These are phyloP conservation scores for Ochotona princeps DNA, from an alignment of 2,113 vertebrate species.

Conservation along the genomic window DNA sequence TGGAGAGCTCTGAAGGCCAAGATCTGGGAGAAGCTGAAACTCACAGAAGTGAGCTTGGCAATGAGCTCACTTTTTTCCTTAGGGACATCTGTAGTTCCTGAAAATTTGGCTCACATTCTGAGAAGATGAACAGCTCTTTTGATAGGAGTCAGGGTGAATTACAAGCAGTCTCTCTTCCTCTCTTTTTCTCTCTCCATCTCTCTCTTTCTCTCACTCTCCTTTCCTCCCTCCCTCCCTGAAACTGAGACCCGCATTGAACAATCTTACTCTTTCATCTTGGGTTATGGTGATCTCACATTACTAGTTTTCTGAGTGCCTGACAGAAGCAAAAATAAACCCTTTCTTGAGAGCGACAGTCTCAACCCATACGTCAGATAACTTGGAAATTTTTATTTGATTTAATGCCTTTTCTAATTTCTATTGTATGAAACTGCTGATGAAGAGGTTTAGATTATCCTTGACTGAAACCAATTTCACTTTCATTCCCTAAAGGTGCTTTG, in stretches of 20 bases:
- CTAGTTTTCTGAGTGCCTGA: constrained; percentile 21
- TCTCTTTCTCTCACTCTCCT: too few relatives aligned
- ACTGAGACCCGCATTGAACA: constrained; percentile 32
- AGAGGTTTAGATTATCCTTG: background rate
- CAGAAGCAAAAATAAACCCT: constrained; percentile 42
- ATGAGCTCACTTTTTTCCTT: constrained; percentile 21
- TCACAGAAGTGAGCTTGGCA: constrained; percentile 18
- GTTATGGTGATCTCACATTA: constrained; percentile 32
- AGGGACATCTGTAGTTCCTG: constrained; percentile 45
- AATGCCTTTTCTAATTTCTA: background rate
- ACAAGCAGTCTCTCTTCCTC: background rate
- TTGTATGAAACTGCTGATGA: background rate
- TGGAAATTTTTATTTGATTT: background rate
- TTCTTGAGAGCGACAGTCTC: background rate
- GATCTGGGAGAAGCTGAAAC: constrained; percentile 62
- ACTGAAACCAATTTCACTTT: constrained; percentile 43
- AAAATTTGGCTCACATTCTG: constrained; percentile 49
- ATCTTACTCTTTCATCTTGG: constrained; percentile 15
- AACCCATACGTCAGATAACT: background rate
- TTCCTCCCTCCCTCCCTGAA: background rate
- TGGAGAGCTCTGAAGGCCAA: constrained; percentile 47
- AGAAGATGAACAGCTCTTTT: constrained; percentile 49
- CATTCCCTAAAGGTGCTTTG: background rate
- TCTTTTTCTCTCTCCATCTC: too few relatives aligned
- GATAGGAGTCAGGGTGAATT: constrained; percentile 46